Base-by-base conservation (phyloP, 2,797 vertebrate genomes). In the Anabacerthia variegaticeps region DNA sequence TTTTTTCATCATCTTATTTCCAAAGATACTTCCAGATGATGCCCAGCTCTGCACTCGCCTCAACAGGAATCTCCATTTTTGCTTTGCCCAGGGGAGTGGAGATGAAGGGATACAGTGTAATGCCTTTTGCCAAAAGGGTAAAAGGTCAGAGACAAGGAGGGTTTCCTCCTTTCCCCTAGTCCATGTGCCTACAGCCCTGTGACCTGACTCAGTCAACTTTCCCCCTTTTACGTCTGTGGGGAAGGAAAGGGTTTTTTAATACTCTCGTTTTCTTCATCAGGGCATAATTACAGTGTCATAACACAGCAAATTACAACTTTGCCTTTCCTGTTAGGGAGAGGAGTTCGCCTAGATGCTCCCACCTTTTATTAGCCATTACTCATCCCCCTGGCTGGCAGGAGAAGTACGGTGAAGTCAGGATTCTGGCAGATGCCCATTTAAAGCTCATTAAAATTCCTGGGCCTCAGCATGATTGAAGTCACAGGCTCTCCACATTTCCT, bases 361-460 rank as follows among this genome's bases (percentile, higher is more conserved):
- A 93, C 88, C 82, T 96, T 97, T 97, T 97, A 96, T 97, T 96
- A 97, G 96, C 95, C 93, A 96, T 97, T 96, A 97, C 88, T 97
- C 95, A 97, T 96, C 78, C 83, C 95, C 96, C 93, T 0, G 84
- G 83, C 97, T 97, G 97, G 96, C 95, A 96, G 92, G 92, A 95
- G 79, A 95, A 96, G 96, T 96, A 96, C 85, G 52, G 93, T 39
- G 7, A 94, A 96, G 95, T 97, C 96, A 92, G 95, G 81, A 95
- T 92, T 95, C 93, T 97, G 97, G 97, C 97, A 97, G 97, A 97
- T 97, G 96, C 97, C 97, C 97, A 97, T 97, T 98, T 98, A 97
- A 97, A 98, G 94, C 96, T 97, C 97, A 97, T 98, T 97, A 97
- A 97, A 97, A 97, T 97, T 97, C 95, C 92, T 94, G 93, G 90